phyloP scores from a whole-genome alignment of 2,888 invertebrate species.

The Strigamia crassipes region DNA sequence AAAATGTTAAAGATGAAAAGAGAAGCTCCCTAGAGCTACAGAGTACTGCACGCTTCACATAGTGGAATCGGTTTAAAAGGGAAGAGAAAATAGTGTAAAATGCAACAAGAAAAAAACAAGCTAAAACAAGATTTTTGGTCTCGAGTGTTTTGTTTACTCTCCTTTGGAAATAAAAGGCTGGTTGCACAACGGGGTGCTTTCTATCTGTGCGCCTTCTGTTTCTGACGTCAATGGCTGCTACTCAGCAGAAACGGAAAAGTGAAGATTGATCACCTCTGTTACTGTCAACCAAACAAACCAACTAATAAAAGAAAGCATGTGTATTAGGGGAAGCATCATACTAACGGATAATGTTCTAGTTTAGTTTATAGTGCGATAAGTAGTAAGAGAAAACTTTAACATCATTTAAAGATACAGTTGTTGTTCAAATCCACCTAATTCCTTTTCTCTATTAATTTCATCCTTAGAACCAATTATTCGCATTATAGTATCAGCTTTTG shows the following conservation, averaged over 20 bases:
- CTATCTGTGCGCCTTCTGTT: slow-evolving; percentile 42
- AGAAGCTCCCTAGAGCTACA: too few species aligned
- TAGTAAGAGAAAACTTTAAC: not conserved
- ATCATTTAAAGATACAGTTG: not conserved
- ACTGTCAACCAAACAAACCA: slow-evolving; percentile 34
- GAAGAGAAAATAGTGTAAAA: not conserved
- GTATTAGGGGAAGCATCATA: not conserved
- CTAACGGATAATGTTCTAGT: not conserved
- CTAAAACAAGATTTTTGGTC: slow-evolving; percentile 14
- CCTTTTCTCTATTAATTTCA: not conserved
- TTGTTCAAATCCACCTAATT: not conserved
- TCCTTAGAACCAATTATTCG: not conserved
- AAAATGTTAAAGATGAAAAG: too few species aligned
- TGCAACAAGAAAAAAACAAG: not conserved
- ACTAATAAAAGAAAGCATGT: not conserved
- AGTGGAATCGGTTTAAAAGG: too few species aligned
- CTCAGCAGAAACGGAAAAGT: slow-evolving; percentile 38
- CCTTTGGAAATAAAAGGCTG: slow-evolving; percentile 12
- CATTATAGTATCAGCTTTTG: not conserved
- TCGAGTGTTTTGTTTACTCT: slow-evolving; percentile 42
- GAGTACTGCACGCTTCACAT: too few species aligned
- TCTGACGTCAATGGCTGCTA: slow-evolving; percentile 41
- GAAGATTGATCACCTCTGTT: slow-evolving; percentile 40
- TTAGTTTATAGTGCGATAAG: not conserved
- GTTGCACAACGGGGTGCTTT: slow-evolving; percentile 25